These are phyloP conservation scores for Lasioglossum morio DNA, from an alignment of 2,888 invertebrate species.

Conservation along the genomic window DNA sequence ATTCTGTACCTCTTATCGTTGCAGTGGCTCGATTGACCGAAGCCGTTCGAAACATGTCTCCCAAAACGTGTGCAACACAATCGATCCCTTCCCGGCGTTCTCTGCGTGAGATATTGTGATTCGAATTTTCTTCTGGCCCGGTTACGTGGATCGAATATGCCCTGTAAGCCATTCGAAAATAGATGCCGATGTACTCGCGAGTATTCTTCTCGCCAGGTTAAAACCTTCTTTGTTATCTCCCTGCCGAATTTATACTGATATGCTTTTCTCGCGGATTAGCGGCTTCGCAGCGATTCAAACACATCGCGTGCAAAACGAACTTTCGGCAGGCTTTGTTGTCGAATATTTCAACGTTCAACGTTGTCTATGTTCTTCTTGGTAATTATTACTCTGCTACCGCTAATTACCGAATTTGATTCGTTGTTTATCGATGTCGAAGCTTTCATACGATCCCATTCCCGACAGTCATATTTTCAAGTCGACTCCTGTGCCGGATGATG, in stretches of 20 bases:
- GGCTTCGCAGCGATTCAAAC: not conserved
- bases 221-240: slow-evolving; percentile 13
- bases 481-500: not conserved
- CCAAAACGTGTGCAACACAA: slow-evolving; percentile 30
- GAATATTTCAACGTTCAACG: not conserved
- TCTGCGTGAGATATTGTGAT: slow-evolving; percentile 22
- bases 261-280: slow-evolving; percentile 8
- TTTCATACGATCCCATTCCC: too few relatives aligned
- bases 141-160: slow-evolving; percentile 1
- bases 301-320: not conserved
- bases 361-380: not conserved
- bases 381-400: not conserved
- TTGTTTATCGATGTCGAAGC: not conserved
- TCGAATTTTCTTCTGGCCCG: slow-evolving; percentile 30
- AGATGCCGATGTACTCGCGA: slow-evolving; percentile 25
- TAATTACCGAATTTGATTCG: not conserved
- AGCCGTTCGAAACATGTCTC: not conserved
- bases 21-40: not conserved
- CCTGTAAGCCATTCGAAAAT: not conserved
- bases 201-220: slow-evolving; percentile 13
- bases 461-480: not conserved
- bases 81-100: slow-evolving; percentile 35
- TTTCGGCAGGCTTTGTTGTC: not conserved
- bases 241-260: slow-evolving; percentile 11
- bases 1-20: not conserved